Base-by-base conservation (phyloP, 2,888 invertebrate species). In the Auanema sp. region DNA sequence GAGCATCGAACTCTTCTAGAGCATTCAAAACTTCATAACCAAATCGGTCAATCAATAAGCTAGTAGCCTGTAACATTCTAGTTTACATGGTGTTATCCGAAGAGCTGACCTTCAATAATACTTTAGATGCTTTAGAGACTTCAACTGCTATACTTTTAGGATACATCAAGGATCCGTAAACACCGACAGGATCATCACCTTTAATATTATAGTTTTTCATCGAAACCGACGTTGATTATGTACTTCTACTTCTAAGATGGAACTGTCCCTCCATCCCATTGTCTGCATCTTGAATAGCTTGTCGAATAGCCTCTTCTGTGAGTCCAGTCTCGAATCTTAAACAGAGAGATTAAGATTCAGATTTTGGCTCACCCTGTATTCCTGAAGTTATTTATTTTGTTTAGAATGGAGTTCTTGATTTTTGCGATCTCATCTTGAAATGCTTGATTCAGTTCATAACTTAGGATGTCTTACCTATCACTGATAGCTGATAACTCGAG, bases 31-130 rank as follows among this genome's bases (percentile, higher is more conserved):
- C 24, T 24, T 55, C 60, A 8, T n/a, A 54, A 8, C 60, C 60
- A 47, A 53, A 60, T 43, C 60, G 54, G n/a, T 53, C 49, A 1
- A 42, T 49, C n/a, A 72, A 21, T 11, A 64, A 66, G 16, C 53
- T 54, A 12, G 69, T 69, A 10, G 69, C 69, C 44, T 41, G 41
- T 25, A 52, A 52, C 52, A 2, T 52, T 33, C 33, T 3, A 33
- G 33, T n/a, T n/a, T n/a, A n/a, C n/a, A n/a, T n/a, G 33, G 3
- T 33, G 3, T 33, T 33, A 33, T 5, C 33, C 33, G 33, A 33
- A 5, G 33, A 33, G 33, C n/a, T 21, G 6, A 47, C 21, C 21
- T 18, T 47, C 4, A 47, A 8, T 47, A 47, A 18, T 3, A 16
- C 4, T 8, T 33, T 33, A 33, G 33, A 33, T 33, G 33, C 4